Percentiles rank a stretch among this genome's conserved stretches.
Evolutionary conservation across 1,140 invertebrate species (phyloP).

Genomic region (Drosophila pseudoobscura): DNA sequence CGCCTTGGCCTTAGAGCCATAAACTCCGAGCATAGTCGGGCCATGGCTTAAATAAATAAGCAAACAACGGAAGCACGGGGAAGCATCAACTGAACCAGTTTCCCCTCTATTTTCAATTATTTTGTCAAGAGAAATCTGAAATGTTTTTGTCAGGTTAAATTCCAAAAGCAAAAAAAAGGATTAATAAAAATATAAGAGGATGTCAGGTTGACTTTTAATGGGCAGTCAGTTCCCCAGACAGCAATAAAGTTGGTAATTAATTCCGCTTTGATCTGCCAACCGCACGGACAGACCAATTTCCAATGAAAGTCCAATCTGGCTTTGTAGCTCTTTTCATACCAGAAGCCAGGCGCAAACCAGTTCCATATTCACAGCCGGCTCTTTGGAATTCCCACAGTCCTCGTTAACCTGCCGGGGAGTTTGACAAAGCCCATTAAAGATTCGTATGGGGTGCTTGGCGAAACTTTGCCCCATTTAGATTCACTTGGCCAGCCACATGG

Average conservation of each 20-base stretch:
- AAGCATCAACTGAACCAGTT: not conserved
- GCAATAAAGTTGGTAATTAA: no score
- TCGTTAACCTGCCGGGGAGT: conserved; percentile 5
- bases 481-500: conserved; percentile 38
- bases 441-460: conserved; percentile 5
- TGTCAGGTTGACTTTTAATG: no score
- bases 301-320: no score
- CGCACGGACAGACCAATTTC: no score
- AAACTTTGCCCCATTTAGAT: conserved; percentile 43
- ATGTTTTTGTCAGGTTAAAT: not conserved
- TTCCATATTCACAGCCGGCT: no score
- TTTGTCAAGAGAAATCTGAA: no score
- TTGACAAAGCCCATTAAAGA: conserved; percentile 44
- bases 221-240: no score
- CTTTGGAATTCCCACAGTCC: no score
- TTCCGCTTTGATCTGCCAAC: no score
- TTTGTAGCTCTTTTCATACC: no score
- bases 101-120: no score
- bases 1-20: conserved; percentile 45
- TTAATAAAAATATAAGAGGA: not conserved
- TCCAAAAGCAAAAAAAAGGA: not conserved
- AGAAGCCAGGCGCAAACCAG: no score
- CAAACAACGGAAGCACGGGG: conserved; percentile 29
- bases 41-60: conserved; percentile 68
- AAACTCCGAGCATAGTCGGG: conserved; percentile 49